These are phyloP conservation scores for Myiozetetes cayanensis DNA, from an alignment of 2,113 vertebrate species.

Conservation along the genomic window DNA sequence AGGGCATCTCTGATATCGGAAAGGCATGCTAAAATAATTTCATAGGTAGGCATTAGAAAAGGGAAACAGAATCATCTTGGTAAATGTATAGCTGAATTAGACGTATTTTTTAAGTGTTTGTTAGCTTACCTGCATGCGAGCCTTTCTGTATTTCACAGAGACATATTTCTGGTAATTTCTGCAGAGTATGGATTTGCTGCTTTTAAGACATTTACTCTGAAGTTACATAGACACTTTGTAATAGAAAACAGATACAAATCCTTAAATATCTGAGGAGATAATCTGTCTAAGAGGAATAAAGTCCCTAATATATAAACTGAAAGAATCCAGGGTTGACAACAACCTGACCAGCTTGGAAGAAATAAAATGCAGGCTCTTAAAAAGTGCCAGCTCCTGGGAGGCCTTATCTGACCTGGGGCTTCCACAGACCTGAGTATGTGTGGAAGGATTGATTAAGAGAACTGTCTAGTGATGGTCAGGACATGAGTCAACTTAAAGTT, in stretches of 20 bases:
- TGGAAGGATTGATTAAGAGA: neutral
- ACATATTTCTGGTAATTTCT: neutral
- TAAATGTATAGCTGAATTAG: neutral
- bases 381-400: neutral
- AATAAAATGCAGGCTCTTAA: neutral
- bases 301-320: rapidly evolving
- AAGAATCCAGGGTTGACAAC: neutral
- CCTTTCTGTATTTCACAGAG: neutral
- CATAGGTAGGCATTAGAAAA: neutral
- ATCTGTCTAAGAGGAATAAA: neutral
- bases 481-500: neutral
- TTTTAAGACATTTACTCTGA: neutral
- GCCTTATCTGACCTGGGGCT: neutral
- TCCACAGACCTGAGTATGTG: neutral
- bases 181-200: neutral
- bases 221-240: neutral
- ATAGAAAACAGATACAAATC: neutral
- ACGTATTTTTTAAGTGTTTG: neutral
- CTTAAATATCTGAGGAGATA: neutral
- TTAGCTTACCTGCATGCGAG: neutral
- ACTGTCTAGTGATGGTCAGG: neutral
- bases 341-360: neutral
- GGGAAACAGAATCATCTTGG: neutral
- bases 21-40: neutral
- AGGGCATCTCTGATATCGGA: neutral